Percentiles rank a stretch among this genome's conserved stretches.
phyloP scores from a whole-genome alignment of 1,140 invertebrate genomes.

The Aphidius gifuensis region DNA sequence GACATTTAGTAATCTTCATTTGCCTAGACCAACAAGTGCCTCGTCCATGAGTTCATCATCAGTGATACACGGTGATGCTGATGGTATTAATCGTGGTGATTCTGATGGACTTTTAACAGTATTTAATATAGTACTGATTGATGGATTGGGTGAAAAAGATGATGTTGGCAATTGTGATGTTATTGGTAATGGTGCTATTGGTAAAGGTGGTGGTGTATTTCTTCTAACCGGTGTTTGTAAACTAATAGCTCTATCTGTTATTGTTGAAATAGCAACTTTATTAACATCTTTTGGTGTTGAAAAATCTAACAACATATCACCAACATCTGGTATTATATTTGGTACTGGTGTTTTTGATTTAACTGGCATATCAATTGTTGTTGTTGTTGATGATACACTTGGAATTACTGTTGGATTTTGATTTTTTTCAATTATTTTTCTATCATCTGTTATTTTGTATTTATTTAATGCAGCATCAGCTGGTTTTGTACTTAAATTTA shows the following conservation, averaged over 20 bases:
- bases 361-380: constrained; percentile 14
- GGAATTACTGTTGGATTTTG: constrained; percentile 11
- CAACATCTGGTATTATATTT: constrained; percentile 55
- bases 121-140: constrained; percentile 63
- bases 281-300: constrained; percentile 56
- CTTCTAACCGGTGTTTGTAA: constrained; percentile 52
- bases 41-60: constrained; percentile 90
- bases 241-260: constrained; percentile 51
- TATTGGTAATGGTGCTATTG: constrained; percentile 38
- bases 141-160: constrained; percentile 62
- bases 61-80: constrained; percentile 71
- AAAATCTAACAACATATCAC: constrained; percentile 64
- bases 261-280: constrained; percentile 33
- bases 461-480: constrained; percentile 36
- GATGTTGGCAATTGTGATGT: constrained; percentile 31
- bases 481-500: constrained; percentile 47
- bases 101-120: constrained; percentile 76
- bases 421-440: constrained; percentile 29
- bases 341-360: constrained; percentile 19
- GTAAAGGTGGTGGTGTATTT: constrained; percentile 54
- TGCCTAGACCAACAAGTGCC: constrained; percentile 72
- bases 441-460: constrained; percentile 41
- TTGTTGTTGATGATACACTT: constrained; percentile 16
- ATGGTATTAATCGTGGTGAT: constrained; percentile 62
- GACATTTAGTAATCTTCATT: constrained; percentile 55